Percentiles rank a stretch among this genome's conserved stretches.
Conservation (phyloP, 2,888 invertebrate genomes). For the Polydrusus tereticollis region DNA sequence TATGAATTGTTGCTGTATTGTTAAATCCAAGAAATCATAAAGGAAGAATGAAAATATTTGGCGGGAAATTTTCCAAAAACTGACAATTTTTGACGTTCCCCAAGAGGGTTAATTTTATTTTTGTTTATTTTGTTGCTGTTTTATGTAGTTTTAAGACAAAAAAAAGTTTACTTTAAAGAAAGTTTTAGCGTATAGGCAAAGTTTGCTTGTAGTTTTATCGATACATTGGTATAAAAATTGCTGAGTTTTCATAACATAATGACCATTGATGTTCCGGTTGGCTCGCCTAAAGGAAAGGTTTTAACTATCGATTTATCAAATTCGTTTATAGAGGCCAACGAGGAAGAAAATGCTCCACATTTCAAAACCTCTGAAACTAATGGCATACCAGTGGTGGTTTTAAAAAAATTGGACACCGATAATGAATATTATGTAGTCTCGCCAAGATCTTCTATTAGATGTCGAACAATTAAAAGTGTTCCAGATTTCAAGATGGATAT, state of each 20-base stretch:
- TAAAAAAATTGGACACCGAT: slow-evolving; percentile 23
- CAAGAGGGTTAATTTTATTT: background rate
- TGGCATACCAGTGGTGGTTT: slow-evolving; percentile 23
- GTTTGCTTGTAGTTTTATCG: slow-evolving; percentile 1
- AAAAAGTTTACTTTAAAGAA: background rate
- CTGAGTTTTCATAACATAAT: slow-evolving; percentile 8
- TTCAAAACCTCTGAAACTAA: slow-evolving; percentile 31
- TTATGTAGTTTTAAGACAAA: background rate
- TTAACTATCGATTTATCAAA: slow-evolving; percentile 18
- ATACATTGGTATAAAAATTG: background rate
- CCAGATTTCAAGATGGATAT: slow-evolving; percentile 15
- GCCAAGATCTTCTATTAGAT: slow-evolving; percentile 24
- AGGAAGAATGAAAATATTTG: slow-evolving; percentile 12
- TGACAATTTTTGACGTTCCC: background rate
- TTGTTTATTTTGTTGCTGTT: background rate
- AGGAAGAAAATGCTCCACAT: slow-evolving; percentile 33
- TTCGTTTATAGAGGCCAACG: slow-evolving; percentile 35
- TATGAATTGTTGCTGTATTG: background rate
- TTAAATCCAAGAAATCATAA: background rate
- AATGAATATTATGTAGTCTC: slow-evolving; percentile 7
- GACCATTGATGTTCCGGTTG: slow-evolving; percentile 29
- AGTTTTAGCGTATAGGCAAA: background rate
- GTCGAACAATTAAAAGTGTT: slow-evolving; percentile 8
- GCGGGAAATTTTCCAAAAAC: slow-evolving; percentile 3
- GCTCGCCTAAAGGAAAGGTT: slow-evolving; percentile 32